Conservation (phyloP, 1,140 invertebrate species). For the Drosophila sucinea region DNA sequence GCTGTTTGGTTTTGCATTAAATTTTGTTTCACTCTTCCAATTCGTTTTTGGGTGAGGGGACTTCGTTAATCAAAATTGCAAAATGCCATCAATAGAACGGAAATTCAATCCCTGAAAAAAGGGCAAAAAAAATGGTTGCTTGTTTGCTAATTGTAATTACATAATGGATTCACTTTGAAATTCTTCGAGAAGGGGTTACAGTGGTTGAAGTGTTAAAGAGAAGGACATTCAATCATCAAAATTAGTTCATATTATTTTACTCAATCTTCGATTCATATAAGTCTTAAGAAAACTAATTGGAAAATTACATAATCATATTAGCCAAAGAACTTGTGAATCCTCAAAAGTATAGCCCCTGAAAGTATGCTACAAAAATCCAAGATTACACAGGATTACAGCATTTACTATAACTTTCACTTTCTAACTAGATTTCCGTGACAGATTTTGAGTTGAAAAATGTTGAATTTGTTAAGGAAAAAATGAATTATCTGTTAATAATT, state of each 20-base stretch:
- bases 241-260: no score
- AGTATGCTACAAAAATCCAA: background rate
- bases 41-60: background rate
- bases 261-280: no score
- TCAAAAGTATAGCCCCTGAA: background rate
- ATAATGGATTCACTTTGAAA: constrained; percentile 31
- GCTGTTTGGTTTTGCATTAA: constrained; percentile 20
- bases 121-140: constrained; percentile 37
- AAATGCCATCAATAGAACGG: constrained; percentile 75
- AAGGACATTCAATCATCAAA: background rate
- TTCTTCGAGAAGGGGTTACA: background rate
- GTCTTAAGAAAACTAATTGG: no score
- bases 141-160: constrained; percentile 69
- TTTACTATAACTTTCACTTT: no score
- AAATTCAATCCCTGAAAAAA: constrained; percentile 18
- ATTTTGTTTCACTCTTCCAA: constrained; percentile 5
- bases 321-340: no score
- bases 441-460: no score
- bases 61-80: constrained; percentile 71
- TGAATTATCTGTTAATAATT: no score
- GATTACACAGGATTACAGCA: constrained; percentile 7
- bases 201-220: background rate
- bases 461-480: no score
- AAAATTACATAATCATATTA: no score
- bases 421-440: no score